Evolutionary conservation across 1,140 invertebrate species (phyloP), one percentile per base, ranked within the genome.

Genomic region (Meloidogyne chitwoodi): DNA sequence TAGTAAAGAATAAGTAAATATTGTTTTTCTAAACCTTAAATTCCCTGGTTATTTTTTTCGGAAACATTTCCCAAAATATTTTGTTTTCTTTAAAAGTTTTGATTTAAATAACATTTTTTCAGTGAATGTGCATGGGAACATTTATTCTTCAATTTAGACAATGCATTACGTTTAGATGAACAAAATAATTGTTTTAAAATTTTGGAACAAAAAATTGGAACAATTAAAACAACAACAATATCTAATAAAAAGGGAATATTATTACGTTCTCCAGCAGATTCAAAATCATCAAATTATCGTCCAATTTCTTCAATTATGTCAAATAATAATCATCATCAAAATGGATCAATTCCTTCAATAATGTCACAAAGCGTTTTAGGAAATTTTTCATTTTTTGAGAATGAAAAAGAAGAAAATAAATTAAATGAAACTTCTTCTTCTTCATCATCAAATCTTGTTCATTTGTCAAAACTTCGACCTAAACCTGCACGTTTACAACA

Each of bases 391-490:
- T 61, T 64, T 27, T 74, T 68, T 16, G 61, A 61, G 14, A 27
- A 62, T 65, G 69, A 31, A 41, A 22, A n/a, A 29, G 22, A 26
- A 12, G 16, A 12, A 6, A 75, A 16, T 38, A 38, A 38, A 38
- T 38, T 38, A 22, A 34, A 26, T 22, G 62, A 24, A 76, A 19
- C 61, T 41, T 38, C 31, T 27, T 26, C 38, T 19, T 38, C 31
- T 27, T 26, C 38, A 10, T 4, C 24, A 72, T 19, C 29, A 34
- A 76, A 48, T 16, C 62, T 79, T 22, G 68, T 72, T 6, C 78
- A 79, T 66, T 71, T 79, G 41, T 69, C 63, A 22, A 79, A 79
- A 48, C 29, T 62, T 31, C 26, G 78, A 19, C 78, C 78, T 12
- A 80, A 34, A 61, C 78, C 78, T 34, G 75, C 78, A 29, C 67